Conservation (phyloP, 2,113 vertebrate genomes). For the Cryptoleucopteryx plumbea region DNA sequence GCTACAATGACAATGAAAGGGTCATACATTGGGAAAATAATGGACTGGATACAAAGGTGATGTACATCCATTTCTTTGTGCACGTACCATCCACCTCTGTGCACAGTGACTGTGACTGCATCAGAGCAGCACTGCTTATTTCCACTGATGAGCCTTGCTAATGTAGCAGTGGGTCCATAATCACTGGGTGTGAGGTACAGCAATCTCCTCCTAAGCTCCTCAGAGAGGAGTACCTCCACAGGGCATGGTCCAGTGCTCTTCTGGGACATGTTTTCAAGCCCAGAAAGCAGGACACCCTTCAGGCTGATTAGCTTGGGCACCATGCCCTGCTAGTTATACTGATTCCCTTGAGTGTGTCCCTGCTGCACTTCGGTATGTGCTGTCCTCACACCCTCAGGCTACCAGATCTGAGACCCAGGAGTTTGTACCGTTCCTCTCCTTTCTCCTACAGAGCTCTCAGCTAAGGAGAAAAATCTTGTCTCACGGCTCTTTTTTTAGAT, state of each 20-base stretch:
- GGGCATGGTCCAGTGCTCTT: background rate
- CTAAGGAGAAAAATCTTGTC: background rate
- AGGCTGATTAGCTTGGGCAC: background rate
- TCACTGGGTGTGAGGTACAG: background rate
- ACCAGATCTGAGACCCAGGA: background rate
- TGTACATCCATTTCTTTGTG: background rate
- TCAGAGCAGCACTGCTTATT: background rate
- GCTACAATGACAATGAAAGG: background rate
- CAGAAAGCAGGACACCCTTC: background rate
- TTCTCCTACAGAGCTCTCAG: background rate
- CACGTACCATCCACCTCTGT: accelerated
- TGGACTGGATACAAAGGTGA: background rate
- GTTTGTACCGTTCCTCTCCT: background rate
- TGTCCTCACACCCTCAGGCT: background rate
- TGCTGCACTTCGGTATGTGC: background rate
- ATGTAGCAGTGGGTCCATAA: background rate
- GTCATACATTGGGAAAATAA: background rate
- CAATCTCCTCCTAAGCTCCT: background rate
- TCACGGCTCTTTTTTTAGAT: background rate
- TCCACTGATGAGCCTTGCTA: background rate
- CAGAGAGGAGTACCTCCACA: background rate
- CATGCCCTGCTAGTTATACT: background rate
- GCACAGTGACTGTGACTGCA: background rate
- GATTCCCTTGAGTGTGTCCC: background rate
- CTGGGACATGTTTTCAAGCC: background rate